Conservation (phyloP, 1,140 invertebrate genomes). For the Ditylenchus dipsaci region DNA sequence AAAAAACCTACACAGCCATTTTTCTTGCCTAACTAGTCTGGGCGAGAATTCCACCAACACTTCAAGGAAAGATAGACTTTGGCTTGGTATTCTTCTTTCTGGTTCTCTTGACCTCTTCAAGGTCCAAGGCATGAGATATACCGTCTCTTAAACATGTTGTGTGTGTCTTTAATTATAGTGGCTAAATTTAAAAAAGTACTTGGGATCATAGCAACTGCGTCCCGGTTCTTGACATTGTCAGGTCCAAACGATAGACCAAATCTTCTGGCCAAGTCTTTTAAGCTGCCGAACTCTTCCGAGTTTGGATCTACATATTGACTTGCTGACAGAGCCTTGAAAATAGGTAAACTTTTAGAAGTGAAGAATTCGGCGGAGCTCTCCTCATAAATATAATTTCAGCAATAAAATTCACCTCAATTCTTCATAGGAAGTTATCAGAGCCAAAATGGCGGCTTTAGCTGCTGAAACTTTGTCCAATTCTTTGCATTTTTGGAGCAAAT, state of each 20-base stretch:
- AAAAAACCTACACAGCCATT: conserved; percentile 28
- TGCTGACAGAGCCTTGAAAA: conserved; percentile 1
- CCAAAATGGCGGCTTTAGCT: conserved; percentile 79
- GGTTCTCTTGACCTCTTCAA: conserved; percentile 19
- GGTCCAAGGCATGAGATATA: conserved; percentile 26
- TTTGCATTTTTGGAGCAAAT: conserved; percentile 85
- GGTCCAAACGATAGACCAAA: conserved; percentile 95
- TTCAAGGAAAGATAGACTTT: conserved; percentile 33
- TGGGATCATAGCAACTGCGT: conserved; percentile 87
- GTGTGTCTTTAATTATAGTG: not conserved
- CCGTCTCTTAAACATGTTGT: conserved; percentile 24
- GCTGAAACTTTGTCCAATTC: conserved; percentile 96
- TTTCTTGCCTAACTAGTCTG: conserved; percentile 42
- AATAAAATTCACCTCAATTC: conserved; percentile 19
- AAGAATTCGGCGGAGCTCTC: conserved; percentile 3
- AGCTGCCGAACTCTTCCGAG: conserved; percentile 28
- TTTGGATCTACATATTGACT: conserved; percentile 34
- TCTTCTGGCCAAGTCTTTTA: conserved; percentile 83
- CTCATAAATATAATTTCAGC: conserved; percentile 1
- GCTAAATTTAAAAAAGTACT: conserved; percentile 39
- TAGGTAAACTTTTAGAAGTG: not conserved
- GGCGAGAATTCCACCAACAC: conserved; percentile 41
- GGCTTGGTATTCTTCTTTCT: not conserved
- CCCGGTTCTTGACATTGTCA: conserved; percentile 92
- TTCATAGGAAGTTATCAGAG: conserved; percentile 24